phyloP scores from a whole-genome alignment of 2,888 invertebrate species.

The Junonia oenone region DNA sequence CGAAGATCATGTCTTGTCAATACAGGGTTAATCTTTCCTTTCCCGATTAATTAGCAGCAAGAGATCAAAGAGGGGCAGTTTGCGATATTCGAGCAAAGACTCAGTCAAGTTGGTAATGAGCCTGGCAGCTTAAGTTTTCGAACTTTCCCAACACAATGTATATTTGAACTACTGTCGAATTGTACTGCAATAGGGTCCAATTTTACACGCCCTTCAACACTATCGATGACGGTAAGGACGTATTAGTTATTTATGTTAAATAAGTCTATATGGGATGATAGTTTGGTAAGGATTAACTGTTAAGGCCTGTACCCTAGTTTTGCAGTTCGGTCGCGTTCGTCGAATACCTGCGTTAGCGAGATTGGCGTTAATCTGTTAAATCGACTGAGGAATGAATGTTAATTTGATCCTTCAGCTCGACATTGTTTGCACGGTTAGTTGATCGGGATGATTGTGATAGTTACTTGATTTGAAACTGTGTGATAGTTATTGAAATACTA shows the following conservation, averaged over 20 bases:
- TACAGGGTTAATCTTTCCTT: constrained; percentile 59
- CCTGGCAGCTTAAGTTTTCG: constrained; percentile 64
- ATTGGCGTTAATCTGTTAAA: constrained; percentile 64
- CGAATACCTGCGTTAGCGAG: constrained; percentile 45
- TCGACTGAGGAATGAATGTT: constrained; percentile 59
- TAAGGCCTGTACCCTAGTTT: constrained; percentile 46
- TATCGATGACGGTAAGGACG: constrained; percentile 27
- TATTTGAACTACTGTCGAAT: constrained; percentile 15
- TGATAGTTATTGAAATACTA: not conserved
- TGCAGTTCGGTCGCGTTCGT: constrained; percentile 52
- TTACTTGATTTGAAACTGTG: constrained; percentile 11
- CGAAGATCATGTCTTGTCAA: constrained; percentile 42
- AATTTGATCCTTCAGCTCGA: constrained; percentile 50
- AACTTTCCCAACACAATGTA: constrained; percentile 52
- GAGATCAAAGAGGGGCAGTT: constrained; percentile 66
- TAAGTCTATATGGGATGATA: constrained; percentile 67
- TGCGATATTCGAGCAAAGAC: constrained; percentile 55
- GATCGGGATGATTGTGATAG: constrained; percentile 29
- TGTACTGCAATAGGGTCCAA: constrained; percentile 22
- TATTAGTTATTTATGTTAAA: constrained; percentile 63
- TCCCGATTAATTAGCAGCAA: constrained; percentile 69
- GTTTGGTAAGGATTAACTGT: constrained; percentile 64
- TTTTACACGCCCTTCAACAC: constrained; percentile 12
- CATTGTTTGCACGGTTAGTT: constrained; percentile 35
- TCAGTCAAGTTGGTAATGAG: constrained; percentile 58